phyloP scores from a whole-genome alignment of 1,140 invertebrate species.

The Musca vetustissima region DNA sequence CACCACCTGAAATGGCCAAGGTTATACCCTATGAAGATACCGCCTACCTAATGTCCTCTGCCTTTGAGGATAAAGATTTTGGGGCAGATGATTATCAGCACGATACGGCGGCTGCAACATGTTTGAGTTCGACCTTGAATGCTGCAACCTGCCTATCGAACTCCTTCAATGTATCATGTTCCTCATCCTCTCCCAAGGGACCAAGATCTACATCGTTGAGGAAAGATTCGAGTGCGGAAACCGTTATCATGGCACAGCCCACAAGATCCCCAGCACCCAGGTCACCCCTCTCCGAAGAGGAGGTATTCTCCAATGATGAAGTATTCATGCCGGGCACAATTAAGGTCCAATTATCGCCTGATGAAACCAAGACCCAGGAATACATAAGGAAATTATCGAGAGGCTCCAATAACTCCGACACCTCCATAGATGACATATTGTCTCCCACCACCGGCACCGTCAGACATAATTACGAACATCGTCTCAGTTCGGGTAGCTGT shows the following conservation, averaged over 20 bases:
- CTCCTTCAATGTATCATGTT: constrained; percentile 51
- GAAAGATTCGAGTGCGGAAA: constrained; percentile 45
- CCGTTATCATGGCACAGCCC: constrained; percentile 63
- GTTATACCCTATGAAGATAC: constrained; percentile 52
- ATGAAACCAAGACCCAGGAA: constrained; percentile 46
- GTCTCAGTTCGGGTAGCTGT: constrained; percentile 58
- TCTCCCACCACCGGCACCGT: constrained; percentile 57
- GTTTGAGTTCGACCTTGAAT: constrained; percentile 60
- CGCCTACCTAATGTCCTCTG: constrained; percentile 50
- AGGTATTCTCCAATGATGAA: constrained; percentile 65
- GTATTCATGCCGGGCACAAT: constrained; percentile 64
- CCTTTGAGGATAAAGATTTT: constrained; percentile 49
- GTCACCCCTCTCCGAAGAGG: constrained; percentile 66
- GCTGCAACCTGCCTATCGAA: constrained; percentile 59
- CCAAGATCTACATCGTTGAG: constrained; percentile 30
- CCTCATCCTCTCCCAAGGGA: constrained; percentile 42
- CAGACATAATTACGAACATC: constrained; percentile 46
- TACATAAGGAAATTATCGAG: constrained; percentile 61
- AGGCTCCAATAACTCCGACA: constrained; percentile 66
- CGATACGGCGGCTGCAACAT: constrained; percentile 57
- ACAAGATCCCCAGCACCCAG: constrained; percentile 60
- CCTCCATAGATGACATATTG: constrained; percentile 63
- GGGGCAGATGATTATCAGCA: constrained; percentile 43
- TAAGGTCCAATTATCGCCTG: constrained; percentile 61
- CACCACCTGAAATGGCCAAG: constrained; percentile 43